These are phyloP conservation scores for Aratinga solstitialis DNA, from an alignment of 2,797 vertebrate species.

Conservation along the genomic window DNA sequence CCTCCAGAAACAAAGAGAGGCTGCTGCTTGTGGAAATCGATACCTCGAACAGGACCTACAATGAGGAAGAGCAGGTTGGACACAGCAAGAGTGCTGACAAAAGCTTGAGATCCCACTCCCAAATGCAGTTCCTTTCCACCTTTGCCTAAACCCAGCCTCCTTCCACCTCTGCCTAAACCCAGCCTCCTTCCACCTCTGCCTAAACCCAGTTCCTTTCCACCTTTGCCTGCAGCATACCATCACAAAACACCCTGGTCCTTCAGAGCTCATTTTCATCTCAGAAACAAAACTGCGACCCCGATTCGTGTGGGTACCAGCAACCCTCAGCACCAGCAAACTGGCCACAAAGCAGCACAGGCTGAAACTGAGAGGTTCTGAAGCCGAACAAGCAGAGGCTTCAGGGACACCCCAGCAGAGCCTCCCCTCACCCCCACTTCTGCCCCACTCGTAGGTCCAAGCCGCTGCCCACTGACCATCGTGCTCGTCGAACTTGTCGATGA, in stretches of 20 bases:
- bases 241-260: not conserved
- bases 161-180: not conserved
- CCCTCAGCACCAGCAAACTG: fast-evolving
- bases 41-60: constrained; percentile 91
- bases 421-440: fast-evolving
- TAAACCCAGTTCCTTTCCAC: fast-evolving
- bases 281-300: fast-evolving
- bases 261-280: fast-evolving
- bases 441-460: not conserved
- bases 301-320: fast-evolving
- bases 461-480: constrained; percentile 85
- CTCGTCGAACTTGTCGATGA: constrained; percentile 98
- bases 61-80: not conserved
- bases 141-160: too few species aligned
- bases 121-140: fast-evolving
- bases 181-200: too few species aligned
- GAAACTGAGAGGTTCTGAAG: fast-evolving
- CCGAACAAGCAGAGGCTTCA: not conserved
- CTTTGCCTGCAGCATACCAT: not conserved
- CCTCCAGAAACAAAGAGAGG: constrained; percentile 97
- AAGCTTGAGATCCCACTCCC: not conserved
- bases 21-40: constrained; percentile 98
- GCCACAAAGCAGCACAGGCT: fast-evolving
- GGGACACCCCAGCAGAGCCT: too few species aligned
- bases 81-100: not conserved